Evolutionary conservation across 2,113 vertebrate genomes (phyloP), one percentile per base, ranked within the genome.

Genomic region (Ctenodactylus gundi): DNA sequence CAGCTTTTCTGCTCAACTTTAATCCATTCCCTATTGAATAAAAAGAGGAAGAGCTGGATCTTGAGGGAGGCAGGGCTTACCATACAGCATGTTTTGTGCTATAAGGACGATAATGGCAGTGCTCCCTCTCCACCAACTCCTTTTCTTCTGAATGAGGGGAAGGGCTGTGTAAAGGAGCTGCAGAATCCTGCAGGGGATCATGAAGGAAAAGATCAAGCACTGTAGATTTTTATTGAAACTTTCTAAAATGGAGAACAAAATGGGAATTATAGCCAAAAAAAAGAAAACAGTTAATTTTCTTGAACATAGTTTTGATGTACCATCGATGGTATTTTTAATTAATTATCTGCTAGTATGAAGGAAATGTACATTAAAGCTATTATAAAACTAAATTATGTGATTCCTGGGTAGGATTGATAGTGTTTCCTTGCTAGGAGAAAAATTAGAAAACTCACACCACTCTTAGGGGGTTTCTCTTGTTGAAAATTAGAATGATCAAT

Each of bases 1-100:
- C 68, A 72, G 49, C 93, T 92, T 89, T 96, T 34, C 41, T 64
- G 64, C 36, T 53, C 57, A 93, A 62, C 46, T 36, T 29, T 73
- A 93, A 94, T 89, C 84, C 39, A 91, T 93, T 94, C 20, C 12
- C 15, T 53, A 94, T 94, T 93, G 70, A 95, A 90, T 68, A 86
- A 39, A 88, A 89, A 65, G 39, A 46, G 76, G 27, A 51, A 85
- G 36, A 25, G 51, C 67, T 88, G 53, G 72, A 39, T 91, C 57
- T 39, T 84, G 88, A 91, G 80, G 49, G 87, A 91, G 55, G 34
- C n/a, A 89, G 31, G 85, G 57, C 18, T 93, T 91, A 85, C 55
- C 55, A 78, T 49, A 39, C 4, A 73, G 41, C 39, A 25, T 83
- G 39, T 82, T 90, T 88, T 86, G 23, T 53, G 53, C 27, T 64